Conservation (phyloP, 2,797 vertebrate species). For the Sebastiscus tertius region DNA sequence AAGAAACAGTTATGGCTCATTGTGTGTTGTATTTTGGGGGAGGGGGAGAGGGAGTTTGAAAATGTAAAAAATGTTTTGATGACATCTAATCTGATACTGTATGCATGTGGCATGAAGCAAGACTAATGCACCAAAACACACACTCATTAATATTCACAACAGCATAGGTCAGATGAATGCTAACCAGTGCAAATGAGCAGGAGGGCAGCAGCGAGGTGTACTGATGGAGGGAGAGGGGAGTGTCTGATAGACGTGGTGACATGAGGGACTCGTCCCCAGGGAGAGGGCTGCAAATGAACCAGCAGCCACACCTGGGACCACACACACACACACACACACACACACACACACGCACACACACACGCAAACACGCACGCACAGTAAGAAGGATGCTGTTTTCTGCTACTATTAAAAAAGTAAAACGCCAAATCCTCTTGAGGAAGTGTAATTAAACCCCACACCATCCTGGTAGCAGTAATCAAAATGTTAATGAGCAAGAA, state of each 20-base stretch:
- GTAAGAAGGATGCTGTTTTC: constrained; percentile 1
- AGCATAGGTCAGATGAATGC: constrained; percentile 43
- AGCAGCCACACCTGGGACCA: constrained; percentile 60
- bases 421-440: not conserved
- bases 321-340: not conserved
- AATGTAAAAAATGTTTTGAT: not conserved
- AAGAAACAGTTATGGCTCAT: not conserved
- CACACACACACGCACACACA: not conserved
- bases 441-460: constrained; percentile 24
- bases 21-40: not conserved
- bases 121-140: not conserved
- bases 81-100: not conserved
- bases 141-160: constrained; percentile 39
- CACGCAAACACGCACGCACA: not conserved
- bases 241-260: constrained; percentile 55
- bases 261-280: constrained; percentile 54
- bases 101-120: constrained; percentile 1
- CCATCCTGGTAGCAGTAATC: not conserved
- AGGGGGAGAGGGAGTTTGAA: not conserved
- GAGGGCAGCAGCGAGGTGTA: constrained; percentile 33
- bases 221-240: constrained; percentile 41
- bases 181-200: constrained; percentile 61
- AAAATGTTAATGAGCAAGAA: constrained; percentile 11
- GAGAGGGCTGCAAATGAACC: constrained; percentile 58
- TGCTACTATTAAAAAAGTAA: not conserved